Evolutionary conservation across 2,113 vertebrate species (phyloP).

Genomic region (Notothenia rossii): DNA sequence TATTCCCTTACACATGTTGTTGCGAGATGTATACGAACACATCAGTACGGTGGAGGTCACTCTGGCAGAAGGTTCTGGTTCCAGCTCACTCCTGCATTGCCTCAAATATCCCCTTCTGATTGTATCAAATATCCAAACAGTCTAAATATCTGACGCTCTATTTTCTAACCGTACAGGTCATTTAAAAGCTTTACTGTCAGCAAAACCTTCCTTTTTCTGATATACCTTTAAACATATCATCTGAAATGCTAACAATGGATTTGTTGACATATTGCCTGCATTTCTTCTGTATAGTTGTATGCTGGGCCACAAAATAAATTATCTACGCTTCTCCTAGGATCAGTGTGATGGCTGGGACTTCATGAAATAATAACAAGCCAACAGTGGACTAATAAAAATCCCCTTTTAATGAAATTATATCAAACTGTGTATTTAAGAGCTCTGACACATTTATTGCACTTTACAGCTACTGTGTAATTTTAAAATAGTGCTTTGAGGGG

Average conservation of each 20-base stretch:
- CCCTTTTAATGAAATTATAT: constrained; percentile 9
- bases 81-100: constrained; percentile 35
- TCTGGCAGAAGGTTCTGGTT: constrained; percentile 51
- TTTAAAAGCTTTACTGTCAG: constrained; percentile 35
- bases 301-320: neutral
- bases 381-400: constrained; percentile 9
- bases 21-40: constrained; percentile 28
- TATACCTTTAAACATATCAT: neutral
- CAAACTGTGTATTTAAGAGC: constrained; percentile 18
- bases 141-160: constrained; percentile 33
- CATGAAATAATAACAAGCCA: constrained; percentile 16
- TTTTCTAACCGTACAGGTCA: constrained; percentile 31
- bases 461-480: constrained; percentile 32
- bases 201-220: neutral
- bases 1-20: constrained; percentile 17
- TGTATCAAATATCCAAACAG: constrained; percentile 66
- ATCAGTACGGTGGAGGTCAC: constrained; percentile 59
- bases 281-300: neutral
- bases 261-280: neutral
- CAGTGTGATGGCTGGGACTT: constrained; percentile 13
- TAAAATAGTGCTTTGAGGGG: constrained; percentile 21
- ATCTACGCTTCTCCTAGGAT: neutral
- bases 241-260: neutral
- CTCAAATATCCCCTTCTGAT: constrained; percentile 54
- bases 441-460: constrained; percentile 10